Evolutionary conservation across 2,888 invertebrate genomes (phyloP).

Genomic region (Lomographa bimaculata): DNA sequence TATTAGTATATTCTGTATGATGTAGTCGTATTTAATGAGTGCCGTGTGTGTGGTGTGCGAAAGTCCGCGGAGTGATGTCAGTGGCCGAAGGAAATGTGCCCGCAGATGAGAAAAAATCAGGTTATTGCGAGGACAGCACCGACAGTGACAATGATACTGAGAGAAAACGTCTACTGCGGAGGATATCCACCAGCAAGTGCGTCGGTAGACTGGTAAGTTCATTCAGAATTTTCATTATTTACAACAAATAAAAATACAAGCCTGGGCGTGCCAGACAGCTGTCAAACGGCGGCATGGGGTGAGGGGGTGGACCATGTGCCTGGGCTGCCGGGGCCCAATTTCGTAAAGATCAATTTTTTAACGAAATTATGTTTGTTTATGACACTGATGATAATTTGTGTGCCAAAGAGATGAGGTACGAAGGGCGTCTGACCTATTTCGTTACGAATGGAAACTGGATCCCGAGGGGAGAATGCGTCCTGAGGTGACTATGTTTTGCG

Average conservation of each 20-base stretch:
- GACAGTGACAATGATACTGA: constrained; percentile 94
- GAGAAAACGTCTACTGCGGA: constrained; percentile 89
- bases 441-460: constrained; percentile 37
- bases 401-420: constrained; percentile 43
- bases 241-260: constrained; percentile 20
- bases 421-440: constrained; percentile 54
- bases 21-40: constrained; percentile 71
- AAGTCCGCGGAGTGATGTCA: constrained; percentile 74
- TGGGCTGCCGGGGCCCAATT: constrained; percentile 44
- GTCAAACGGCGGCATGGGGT: constrained; percentile 52
- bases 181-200: constrained; percentile 92
- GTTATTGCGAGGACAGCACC: constrained; percentile 78
- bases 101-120: constrained; percentile 57
- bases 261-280: constrained; percentile 66
- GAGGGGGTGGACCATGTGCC: constrained; percentile 61
- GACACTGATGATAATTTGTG: constrained; percentile 44
- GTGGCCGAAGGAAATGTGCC: constrained; percentile 56
- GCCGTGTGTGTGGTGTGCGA: constrained; percentile 61
- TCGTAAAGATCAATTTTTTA: constrained; percentile 53
- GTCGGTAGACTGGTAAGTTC: constrained; percentile 88
- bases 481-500: constrained; percentile 45
- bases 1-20: constrained; percentile 72
- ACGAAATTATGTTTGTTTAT: constrained; percentile 44
- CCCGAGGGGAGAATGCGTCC: constrained; percentile 34
- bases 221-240: constrained; percentile 21